Percentiles rank a stretch among this genome's conserved stretches.
These are phyloP conservation scores for Drosophila nannoptera DNA, from an alignment of 1,140 invertebrate genomes.

Conservation along the genomic window DNA sequence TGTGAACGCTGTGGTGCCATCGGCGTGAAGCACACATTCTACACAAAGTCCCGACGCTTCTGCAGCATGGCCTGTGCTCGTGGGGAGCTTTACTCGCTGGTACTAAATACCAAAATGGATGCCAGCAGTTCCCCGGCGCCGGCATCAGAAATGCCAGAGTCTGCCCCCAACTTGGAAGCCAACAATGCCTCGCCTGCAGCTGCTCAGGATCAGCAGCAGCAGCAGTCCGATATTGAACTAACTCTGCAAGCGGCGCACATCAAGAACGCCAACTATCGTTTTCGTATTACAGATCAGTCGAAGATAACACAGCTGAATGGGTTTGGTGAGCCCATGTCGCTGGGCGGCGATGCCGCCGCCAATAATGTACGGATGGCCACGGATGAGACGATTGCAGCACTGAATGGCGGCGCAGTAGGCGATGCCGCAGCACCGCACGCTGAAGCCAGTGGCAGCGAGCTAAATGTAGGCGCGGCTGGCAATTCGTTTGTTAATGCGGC, in stretches of 20 bases:
- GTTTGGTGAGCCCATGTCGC: slow-evolving; percentile 68
- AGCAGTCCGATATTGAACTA: slow-evolving; percentile 67
- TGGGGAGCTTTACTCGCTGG: slow-evolving; percentile 79
- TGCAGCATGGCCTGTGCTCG: slow-evolving; percentile 88
- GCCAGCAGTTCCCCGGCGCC: slow-evolving; percentile 61
- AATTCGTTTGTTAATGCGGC: slow-evolving; percentile 39
- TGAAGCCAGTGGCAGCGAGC: slow-evolving; percentile 42
- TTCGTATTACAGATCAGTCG: slow-evolving; percentile 76
- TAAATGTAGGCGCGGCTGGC: slow-evolving; percentile 5
- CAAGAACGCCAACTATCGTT: slow-evolving; percentile 78
- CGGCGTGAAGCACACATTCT: slow-evolving; percentile 93
- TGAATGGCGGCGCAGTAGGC: slow-evolving; percentile 61
- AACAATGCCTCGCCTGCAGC: slow-evolving; percentile 4
- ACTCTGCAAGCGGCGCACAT: slow-evolving; percentile 71
- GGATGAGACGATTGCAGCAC: slow-evolving; percentile 60
- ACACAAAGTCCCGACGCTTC: slow-evolving; percentile 90
- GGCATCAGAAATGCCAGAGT: slow-evolving; percentile 39
- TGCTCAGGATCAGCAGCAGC: slow-evolving; percentile 34
- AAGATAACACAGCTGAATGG: slow-evolving; percentile 77
- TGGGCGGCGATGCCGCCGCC: slow-evolving; percentile 62
- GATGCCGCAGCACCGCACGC: slow-evolving; percentile 50
- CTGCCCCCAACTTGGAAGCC: slow-evolving; percentile 1
- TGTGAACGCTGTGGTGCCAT: slow-evolving; percentile 94
- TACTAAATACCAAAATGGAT: slow-evolving; percentile 74
- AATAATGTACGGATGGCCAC: slow-evolving; percentile 67